Percentiles rank a stretch among this genome's conserved stretches.
phyloP scores from a whole-genome alignment of 2,797 vertebrate species.

The Enteromius thamalakanensis region DNA sequence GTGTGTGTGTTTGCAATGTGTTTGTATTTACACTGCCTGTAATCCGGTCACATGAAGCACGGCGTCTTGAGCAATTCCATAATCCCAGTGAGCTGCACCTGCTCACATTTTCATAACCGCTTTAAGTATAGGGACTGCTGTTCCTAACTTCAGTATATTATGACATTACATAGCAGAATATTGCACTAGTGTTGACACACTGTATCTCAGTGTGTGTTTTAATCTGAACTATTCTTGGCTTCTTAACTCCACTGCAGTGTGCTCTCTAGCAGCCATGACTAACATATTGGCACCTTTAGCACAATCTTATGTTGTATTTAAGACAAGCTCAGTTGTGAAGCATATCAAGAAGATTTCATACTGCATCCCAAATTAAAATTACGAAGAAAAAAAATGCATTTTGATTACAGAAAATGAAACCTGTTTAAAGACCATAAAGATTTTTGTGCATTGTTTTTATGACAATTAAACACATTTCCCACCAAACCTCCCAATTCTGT shows the following conservation, averaged over 20 bases:
- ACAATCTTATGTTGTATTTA: background rate
- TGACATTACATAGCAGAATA: background rate
- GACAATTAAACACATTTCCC: background rate
- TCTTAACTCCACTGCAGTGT: slow-evolving; percentile 39
- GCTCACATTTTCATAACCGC: slow-evolving; percentile 10
- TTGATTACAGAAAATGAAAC: background rate
- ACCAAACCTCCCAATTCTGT: background rate
- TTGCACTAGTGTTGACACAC: slow-evolving; percentile 30
- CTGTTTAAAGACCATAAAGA: background rate
- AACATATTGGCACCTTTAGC: slow-evolving; percentile 7
- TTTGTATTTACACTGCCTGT: slow-evolving; percentile 41
- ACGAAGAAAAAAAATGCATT: background rate
- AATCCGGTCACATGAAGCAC: slow-evolving; percentile 39
- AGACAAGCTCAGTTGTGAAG: background rate
- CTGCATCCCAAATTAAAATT: background rate
- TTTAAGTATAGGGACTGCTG: background rate
- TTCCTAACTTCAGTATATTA: background rate
- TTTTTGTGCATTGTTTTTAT: background rate
- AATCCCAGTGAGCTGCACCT: slow-evolving; percentile 40
- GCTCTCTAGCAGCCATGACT: background rate
- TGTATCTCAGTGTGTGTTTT: slow-evolving; percentile 27
- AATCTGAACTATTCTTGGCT: slow-evolving; percentile 51
- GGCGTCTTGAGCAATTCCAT: slow-evolving; percentile 22
- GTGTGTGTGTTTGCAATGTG: slow-evolving; percentile 25
- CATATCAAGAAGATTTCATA: background rate